A percentile compares a stretch with the other conserved stretches of the same genome.
Evolutionary conservation across 2,797 vertebrate species (phyloP).

Genomic region (Otus scops): DNA sequence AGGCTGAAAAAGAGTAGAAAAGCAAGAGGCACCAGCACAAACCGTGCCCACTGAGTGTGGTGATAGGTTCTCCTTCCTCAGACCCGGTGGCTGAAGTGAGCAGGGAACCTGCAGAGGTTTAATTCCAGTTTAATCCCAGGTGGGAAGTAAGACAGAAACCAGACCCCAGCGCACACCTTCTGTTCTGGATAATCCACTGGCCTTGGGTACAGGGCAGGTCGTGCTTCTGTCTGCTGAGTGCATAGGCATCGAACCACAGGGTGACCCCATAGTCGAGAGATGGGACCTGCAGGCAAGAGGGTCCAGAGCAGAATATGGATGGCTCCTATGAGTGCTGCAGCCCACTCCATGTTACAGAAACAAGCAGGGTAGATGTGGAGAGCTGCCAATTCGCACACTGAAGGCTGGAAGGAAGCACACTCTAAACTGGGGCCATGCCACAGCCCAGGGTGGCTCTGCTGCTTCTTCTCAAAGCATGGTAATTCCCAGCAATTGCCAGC

Average conservation of each 20-base stretch:
- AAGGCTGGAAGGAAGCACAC: not conserved
- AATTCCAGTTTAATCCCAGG: not conserved
- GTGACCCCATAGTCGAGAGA: slow-evolving; percentile 81
- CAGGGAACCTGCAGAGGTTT: not conserved
- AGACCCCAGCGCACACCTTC: slow-evolving; percentile 75
- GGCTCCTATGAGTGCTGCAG: not conserved
- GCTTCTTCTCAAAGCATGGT: not conserved
- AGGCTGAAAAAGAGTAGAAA: not conserved
- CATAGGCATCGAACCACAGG: slow-evolving; percentile 89
- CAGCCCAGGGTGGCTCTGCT: not conserved
- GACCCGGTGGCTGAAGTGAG: not conserved
- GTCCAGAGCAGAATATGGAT: not conserved
- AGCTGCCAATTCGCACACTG: not conserved
- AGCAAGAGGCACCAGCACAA: not conserved
- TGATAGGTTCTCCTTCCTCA: not conserved
- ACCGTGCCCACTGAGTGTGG: too few relatives aligned
- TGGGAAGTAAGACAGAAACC: not conserved
- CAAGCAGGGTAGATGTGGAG: not conserved
- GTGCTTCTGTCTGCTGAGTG: slow-evolving; percentile 82
- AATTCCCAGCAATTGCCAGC: not conserved
- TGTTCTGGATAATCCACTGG: slow-evolving; percentile 89
- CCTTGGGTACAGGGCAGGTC: slow-evolving; percentile 87
- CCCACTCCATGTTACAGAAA: not conserved
- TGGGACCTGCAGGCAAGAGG: slow-evolving; percentile 79
- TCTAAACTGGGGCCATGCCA: not conserved